phyloP scores from a whole-genome alignment of 2,113 vertebrate genomes.

The Anhinga rufa region DNA sequence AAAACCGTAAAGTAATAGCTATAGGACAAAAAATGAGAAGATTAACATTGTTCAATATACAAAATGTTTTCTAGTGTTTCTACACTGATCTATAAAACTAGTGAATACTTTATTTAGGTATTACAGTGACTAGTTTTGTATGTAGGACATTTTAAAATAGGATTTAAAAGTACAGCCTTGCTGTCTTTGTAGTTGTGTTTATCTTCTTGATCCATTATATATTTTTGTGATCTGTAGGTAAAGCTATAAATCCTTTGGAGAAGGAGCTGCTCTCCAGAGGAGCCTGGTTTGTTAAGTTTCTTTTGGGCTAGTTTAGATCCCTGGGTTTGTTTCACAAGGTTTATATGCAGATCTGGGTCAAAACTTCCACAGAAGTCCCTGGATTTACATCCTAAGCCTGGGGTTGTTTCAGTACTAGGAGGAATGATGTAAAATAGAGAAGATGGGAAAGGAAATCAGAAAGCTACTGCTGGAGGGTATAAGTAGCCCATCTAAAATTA shows the following conservation, averaged over 20 bases:
- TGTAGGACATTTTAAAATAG: not conserved
- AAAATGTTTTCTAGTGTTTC: not conserved
- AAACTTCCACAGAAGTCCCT: not conserved
- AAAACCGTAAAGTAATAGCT: not conserved
- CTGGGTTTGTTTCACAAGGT: not conserved
- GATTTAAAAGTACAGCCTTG: not conserved
- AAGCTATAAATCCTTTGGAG: not conserved
- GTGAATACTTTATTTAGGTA: not conserved
- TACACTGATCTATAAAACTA: not conserved
- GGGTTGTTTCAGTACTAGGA: not conserved
- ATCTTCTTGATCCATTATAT: not conserved
- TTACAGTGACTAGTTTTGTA: not conserved
- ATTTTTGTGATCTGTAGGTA: not conserved
- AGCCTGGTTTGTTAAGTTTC: not conserved
- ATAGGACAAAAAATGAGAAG: not conserved
- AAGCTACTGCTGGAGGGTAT: not conserved
- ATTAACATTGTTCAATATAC: not conserved
- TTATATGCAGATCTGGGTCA: not conserved
- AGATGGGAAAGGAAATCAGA: not conserved
- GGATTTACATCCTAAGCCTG: not conserved
- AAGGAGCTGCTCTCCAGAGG: not conserved
- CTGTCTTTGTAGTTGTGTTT: not conserved
- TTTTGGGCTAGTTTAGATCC: not conserved
- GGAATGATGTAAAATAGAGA: not conserved
- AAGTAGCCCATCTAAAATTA: not conserved